These are phyloP conservation scores for Sphaeridia pumilis DNA, from an alignment of 2,888 invertebrate species.

Conservation along the genomic window DNA sequence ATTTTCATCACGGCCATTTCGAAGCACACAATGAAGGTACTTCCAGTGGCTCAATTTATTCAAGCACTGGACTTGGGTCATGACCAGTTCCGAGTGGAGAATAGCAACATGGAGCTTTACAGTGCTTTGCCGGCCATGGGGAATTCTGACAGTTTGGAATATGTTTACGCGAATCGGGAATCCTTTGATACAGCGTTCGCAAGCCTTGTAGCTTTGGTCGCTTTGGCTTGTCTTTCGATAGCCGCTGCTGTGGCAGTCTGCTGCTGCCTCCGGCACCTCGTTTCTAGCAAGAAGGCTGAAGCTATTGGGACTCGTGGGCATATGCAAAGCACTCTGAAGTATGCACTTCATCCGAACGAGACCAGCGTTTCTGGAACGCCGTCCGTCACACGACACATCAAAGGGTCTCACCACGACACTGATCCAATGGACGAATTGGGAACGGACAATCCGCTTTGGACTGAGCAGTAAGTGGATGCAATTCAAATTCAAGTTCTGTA, in stretches of 20 bases:
- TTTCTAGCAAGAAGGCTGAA: constrained; percentile 20
- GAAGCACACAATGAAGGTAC: constrained; percentile 46
- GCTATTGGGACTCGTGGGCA: too few relatives aligned
- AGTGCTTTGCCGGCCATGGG: constrained; percentile 49
- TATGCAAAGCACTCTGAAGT: constrained; percentile 25
- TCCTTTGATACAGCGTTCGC: constrained; percentile 76
- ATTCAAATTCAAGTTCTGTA: too few relatives aligned
- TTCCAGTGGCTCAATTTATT: constrained; percentile 59
- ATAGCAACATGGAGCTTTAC: constrained; percentile 61
- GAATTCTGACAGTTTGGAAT: constrained; percentile 19
- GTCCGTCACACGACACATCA: constrained; percentile 14
- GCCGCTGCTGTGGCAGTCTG: constrained; percentile 76
- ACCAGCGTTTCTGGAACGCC: constrained; percentile 31
- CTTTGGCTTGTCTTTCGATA: constrained; percentile 71
- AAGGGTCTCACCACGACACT: constrained; percentile 18
- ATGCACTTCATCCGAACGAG: constrained; percentile 26
- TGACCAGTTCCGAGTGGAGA: constrained; percentile 62
- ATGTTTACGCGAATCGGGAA: constrained; percentile 49
- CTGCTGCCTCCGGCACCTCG: constrained; percentile 59
- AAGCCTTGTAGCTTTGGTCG: constrained; percentile 54
- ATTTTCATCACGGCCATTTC: constrained; percentile 75
- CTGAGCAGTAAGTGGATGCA: constrained; percentile 58
- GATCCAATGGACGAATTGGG: constrained; percentile 39
- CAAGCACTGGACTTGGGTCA: constrained; percentile 74
- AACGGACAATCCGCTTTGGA: constrained; percentile 84